A percentile compares a stretch with the other conserved stretches of the same genome.
Conservation (phyloP, 2,113 vertebrate species). For the Dicrurus megarhynchus region DNA sequence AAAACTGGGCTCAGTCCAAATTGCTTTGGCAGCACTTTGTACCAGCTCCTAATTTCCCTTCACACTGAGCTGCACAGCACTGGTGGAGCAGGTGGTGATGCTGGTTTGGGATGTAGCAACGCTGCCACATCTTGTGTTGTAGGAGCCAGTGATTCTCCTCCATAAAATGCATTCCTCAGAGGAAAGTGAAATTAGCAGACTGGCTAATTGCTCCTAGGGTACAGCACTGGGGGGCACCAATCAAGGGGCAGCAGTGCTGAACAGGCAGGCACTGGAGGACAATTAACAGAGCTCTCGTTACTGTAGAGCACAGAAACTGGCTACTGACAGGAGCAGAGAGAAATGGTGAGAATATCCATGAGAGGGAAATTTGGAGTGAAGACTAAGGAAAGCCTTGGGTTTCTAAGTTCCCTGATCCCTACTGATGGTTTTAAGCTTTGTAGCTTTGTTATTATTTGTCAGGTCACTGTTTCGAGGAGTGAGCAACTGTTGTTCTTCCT, state of each 20-base stretch:
- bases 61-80: neutral
- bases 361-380: neutral
- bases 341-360: neutral
- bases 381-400: neutral
- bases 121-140: neutral
- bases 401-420: neutral
- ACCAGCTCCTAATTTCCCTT: neutral
- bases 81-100: conserved; percentile 55
- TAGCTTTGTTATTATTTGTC: neutral
- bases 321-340: neutral
- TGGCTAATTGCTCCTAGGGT: conserved; percentile 9
- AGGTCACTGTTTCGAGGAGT: neutral
- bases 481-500: neutral
- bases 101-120: conserved; percentile 10
- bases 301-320: neutral
- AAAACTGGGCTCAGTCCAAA: conserved; percentile 27
- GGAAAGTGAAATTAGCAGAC: conserved; percentile 20
- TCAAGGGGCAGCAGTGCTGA: conserved; percentile 51
- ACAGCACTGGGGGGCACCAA: neutral
- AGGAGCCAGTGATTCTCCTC: neutral
- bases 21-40: conserved; percentile 34
- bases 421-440: neutral
- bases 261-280: neutral
- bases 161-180: neutral
- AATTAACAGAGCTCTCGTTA: neutral